A percentile compares a stretch with the other conserved stretches of the same genome.
Conservation (phyloP, 2,888 invertebrate genomes). For the Dryomyza anilis region DNA sequence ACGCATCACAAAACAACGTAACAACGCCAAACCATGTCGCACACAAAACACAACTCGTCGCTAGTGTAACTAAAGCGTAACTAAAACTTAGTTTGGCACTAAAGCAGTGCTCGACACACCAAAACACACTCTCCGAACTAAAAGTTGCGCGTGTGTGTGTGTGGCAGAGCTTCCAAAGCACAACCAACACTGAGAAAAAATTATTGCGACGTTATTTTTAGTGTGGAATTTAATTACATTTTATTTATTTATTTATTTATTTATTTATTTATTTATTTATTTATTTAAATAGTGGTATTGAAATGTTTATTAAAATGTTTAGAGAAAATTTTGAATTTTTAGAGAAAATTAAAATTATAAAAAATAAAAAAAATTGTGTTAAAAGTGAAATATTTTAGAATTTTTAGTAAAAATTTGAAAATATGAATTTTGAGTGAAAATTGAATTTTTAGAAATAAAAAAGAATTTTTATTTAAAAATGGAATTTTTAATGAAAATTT, state of each 20-base stretch:
- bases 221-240: not conserved
- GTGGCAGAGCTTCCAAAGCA: not conserved
- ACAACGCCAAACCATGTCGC: not conserved
- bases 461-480: not conserved
- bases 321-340: too few species aligned
- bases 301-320: too few species aligned
- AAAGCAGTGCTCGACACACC: not conserved
- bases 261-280: too few species aligned
- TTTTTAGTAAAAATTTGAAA: too few species aligned
- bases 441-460: too few species aligned
- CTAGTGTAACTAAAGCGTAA: constrained; percentile 17
- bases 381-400: too few species aligned
- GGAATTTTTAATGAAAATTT: not conserved
- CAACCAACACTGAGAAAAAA: not conserved
- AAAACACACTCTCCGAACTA: not conserved
- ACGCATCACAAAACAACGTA: too few species aligned
- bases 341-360: too few species aligned
- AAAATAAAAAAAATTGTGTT: too few species aligned
- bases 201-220: not conserved
- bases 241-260: not conserved
- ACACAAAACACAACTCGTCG: constrained; percentile 11
- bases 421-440: too few species aligned
- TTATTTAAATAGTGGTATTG: too few species aligned
- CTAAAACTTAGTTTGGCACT: constrained; percentile 15
- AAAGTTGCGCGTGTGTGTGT: not conserved